These are phyloP conservation scores for Rhinichthys klamathensis DNA, from an alignment of 2,113 vertebrate genomes.

Conservation along the genomic window DNA sequence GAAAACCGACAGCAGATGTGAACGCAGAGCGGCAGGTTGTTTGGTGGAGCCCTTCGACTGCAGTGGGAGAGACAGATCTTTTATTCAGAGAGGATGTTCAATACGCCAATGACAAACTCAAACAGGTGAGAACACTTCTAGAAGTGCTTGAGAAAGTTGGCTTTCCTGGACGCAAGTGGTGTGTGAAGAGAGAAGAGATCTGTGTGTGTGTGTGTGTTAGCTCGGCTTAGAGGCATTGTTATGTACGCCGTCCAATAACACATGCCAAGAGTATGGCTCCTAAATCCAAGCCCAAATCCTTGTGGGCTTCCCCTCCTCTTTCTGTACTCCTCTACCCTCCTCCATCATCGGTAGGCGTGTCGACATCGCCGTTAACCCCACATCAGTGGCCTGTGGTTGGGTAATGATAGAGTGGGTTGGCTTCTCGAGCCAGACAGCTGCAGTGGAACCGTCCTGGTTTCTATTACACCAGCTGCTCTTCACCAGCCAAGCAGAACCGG, in stretches of 20 bases:
- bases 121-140: conserved; percentile 21
- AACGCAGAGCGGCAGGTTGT: neutral
- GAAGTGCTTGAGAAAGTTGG: neutral
- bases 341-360: conserved; percentile 20
- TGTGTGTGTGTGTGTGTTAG: neutral
- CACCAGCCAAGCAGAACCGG: conserved; percentile 36
- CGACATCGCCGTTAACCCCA: conserved; percentile 43
- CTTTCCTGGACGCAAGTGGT: conserved; percentile 18
- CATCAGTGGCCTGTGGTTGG: conserved; percentile 55
- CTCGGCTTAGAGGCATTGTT: conserved; percentile 24
- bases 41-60: conserved; percentile 1
- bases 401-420: conserved; percentile 39
- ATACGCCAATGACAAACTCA: neutral
- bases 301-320: conserved; percentile 26
- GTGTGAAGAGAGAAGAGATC: conserved; percentile 5
- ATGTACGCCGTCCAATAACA: conserved; percentile 3
- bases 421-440: conserved; percentile 52
- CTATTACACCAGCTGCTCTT: conserved; percentile 35
- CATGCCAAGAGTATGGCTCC: conserved; percentile 22
- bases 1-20: conserved; percentile 6
- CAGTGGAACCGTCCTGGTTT: conserved; percentile 33
- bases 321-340: conserved; percentile 27
- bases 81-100: conserved; percentile 19
- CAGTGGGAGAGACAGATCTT: conserved; percentile 15
- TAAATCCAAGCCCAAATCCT: conserved; percentile 41